Evolutionary conservation across 1,140 invertebrate species (phyloP), one percentile per base, ranked within the genome.

Genomic region (Sesamia nonagrioides): DNA sequence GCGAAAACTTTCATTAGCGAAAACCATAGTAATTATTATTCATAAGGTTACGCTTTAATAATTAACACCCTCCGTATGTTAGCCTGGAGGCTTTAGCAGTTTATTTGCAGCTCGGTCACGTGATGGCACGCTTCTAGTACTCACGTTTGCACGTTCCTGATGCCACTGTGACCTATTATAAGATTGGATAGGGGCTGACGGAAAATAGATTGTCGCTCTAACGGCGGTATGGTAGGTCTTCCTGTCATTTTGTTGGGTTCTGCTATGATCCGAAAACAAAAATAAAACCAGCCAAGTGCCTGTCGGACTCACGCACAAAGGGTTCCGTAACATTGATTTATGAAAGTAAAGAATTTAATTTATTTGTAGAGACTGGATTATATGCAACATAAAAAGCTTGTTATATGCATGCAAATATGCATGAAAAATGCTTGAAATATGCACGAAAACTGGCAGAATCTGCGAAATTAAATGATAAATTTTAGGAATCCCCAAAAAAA

Each of bases 201-300:
- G 69, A 73, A 73, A 73, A 73, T 73, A 73, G 50, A 73, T 73
- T 56, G 52, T 73, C 50, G 42, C 27, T 56, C 35, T 73, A 40
- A 58, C 63, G 69, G 35, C 11, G 6, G 60, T 42, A 74, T 74
- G 17, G 50, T 68, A 33, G 61, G 50, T 17, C 48, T 18, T 68
- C 17, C 33, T 68, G 1, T 37, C 42, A 42, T 52, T 56, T 77
- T 45, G 63, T 6, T 77, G 33, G 8, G 48, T 54, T 77, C 50
- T 52, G 18, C 66, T 77, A 56, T 27, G 50, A 45, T 6, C 48
- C 21, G 0, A 13, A 13, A 17, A n/a, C 21, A 5, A 13, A 52
- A 17, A 5, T 3, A n/a, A n/a, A n/a, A n/a, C n/a, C n/a, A n/a
- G n/a, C n/a, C n/a, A n/a, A n/a, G n/a, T n/a, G n/a, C n/a, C n/a